Conservation (phyloP, 2,888 invertebrate species). For the Steinernema carpocapsae region DNA sequence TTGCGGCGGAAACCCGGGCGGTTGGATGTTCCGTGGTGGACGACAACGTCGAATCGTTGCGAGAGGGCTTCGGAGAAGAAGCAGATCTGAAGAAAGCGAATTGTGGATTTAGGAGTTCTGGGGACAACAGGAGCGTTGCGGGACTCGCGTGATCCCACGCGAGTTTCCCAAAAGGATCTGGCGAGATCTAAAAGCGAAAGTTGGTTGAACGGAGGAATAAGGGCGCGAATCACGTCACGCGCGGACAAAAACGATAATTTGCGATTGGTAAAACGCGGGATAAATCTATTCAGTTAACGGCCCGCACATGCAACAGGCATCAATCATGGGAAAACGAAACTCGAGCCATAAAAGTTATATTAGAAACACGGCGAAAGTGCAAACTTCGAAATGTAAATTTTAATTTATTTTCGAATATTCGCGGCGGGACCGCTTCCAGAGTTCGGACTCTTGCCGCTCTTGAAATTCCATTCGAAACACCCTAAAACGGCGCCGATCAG, state of each 20-base stretch:
- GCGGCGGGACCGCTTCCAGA: too few species aligned
- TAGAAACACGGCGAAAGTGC: too few species aligned
- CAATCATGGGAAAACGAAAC: too few species aligned
- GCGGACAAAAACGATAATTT: neutral
- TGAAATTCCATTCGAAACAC: too few species aligned
- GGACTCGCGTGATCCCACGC: constrained; percentile 29
- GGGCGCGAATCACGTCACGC: neutral
- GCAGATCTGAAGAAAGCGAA: constrained; percentile 12
- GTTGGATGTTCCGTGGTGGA: neutral
- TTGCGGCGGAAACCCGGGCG: neutral
- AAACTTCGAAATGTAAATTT: too few species aligned
- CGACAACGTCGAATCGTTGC: neutral
- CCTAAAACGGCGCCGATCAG: too few species aligned
- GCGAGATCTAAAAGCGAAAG: constrained; percentile 1
- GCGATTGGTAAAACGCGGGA: neutral
- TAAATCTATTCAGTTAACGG: too few species aligned
- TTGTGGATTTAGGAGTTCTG: neutral
- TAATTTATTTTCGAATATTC: too few species aligned
- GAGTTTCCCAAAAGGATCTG: constrained; percentile 30
- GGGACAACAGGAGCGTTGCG: neutral
- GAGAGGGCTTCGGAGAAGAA: neutral
- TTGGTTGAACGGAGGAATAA: neutral
- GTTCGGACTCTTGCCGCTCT: too few species aligned
- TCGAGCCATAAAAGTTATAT: too few species aligned
- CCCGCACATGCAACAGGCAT: too few species aligned